A percentile compares a stretch with the other conserved stretches of the same genome.
Evolutionary conservation across 2,797 vertebrate species (phyloP).

Genomic region (Bovichtus diacanthus): DNA sequence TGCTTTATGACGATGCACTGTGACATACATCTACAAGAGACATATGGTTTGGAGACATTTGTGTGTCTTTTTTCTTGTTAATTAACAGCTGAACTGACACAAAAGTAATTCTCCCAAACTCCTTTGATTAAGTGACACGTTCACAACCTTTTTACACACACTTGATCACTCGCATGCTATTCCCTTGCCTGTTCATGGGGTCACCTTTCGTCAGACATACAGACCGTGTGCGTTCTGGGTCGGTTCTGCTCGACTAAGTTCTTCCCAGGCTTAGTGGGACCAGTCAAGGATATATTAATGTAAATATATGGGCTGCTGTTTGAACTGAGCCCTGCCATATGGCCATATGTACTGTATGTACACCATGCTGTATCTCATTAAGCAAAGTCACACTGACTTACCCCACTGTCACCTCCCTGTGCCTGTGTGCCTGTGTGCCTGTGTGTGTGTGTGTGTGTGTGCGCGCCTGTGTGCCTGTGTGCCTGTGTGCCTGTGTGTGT

Average conservation of each 20-base stretch:
- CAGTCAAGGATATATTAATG: constrained; percentile 69
- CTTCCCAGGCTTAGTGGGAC: constrained; percentile 41
- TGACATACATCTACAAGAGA: neutral
- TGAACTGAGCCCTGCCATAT: constrained; percentile 62
- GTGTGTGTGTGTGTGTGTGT: constrained; percentile 14
- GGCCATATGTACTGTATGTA: constrained; percentile 43
- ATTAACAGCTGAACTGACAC: neutral
- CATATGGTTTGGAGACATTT: neutral
- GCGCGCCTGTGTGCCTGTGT: no score
- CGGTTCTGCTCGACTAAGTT: constrained; percentile 64
- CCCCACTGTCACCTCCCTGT: constrained; percentile 53
- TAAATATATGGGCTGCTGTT: constrained; percentile 69
- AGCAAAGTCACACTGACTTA: constrained; percentile 69
- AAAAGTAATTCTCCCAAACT: neutral
- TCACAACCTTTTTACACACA: neutral
- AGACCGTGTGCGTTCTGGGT: constrained; percentile 15
- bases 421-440: constrained; percentile 1
- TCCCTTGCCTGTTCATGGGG: constrained; percentile 6
- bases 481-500: no score
- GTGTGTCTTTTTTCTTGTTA: neutral
- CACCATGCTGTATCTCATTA: constrained; percentile 70
- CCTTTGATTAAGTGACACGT: neutral
- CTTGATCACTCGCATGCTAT: neutral
- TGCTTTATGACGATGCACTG: neutral
- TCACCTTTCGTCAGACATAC: constrained; percentile 43